Evolutionary conservation across 1,140 invertebrate genomes (phyloP), one percentile per base, ranked within the genome.

Genomic region (Cotesia typhae): DNA sequence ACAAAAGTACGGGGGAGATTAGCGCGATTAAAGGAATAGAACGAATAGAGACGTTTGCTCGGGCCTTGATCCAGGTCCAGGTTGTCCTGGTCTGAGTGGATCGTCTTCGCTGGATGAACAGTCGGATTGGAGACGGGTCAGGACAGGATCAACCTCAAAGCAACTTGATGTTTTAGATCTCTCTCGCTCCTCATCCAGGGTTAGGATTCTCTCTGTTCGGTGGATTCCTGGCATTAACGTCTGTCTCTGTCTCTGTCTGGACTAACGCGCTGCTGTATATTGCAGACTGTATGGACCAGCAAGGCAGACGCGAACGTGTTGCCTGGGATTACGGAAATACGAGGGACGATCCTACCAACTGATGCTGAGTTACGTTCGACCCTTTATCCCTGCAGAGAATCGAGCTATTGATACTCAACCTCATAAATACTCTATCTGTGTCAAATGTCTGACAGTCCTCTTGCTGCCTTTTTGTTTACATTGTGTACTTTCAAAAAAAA

Each of bases 361-460:
- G 77, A 80, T 80, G 77, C 77, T 80, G 77, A 80, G 76, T 80
- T 80, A 80, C 77, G 74, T 74, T 55, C 63, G 41, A n/a, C 10
- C 52, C 74, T 78, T 77, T 78, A 80, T 80, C 78, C 78, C 72
- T 71, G 28, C 41, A 70, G 37, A 10, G 10, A 66, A 67, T 76
- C 73, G 75, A 74, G 73, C 74, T 75, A 71, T 14, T 53, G 52
- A 12, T 65, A 36, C 72, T 72, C 57, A 64, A 72, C 52, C 72
- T 71, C 71, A 75, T 78, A 78, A 78, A 78, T 77, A 76, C 47
- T 65, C 55, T 59, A 64, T 64, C 28, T 55, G 59, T 60, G 67
- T 64, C 53, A 67, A 71, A 69, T 69, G 67, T 69, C 59, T 60
- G 12, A 2, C 12, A 12, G 53, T 14, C 53, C 12, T 55, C 7